Conservation (phyloP, 2,797 vertebrate genomes). For the Gobio occitaniae region DNA sequence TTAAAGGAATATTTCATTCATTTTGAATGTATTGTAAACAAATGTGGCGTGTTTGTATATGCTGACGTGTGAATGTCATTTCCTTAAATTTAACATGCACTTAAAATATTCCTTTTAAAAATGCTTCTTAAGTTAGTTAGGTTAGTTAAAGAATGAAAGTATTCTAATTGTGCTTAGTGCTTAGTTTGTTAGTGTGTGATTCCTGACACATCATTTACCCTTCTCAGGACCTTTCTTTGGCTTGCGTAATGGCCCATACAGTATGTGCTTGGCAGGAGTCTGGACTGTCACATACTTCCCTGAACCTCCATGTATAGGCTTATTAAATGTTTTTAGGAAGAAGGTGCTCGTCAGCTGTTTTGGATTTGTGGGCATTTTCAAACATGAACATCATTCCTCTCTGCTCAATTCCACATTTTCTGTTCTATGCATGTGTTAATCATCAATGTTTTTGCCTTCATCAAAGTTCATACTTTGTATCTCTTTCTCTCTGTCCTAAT, state of each 20-base stretch:
- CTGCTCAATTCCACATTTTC: neutral
- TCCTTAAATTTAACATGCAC: neutral
- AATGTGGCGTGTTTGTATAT: neutral
- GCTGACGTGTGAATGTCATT: neutral
- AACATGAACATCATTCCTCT: neutral
- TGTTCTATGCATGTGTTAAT: conserved; percentile 50
- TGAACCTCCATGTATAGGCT: neutral
- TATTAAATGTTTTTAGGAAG: neutral
- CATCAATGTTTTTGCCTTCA: neutral
- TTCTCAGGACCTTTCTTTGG: neutral
- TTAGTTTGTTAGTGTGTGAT: neutral
- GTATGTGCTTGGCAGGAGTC: neutral
- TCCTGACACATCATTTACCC: neutral
- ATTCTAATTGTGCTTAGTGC: neutral
- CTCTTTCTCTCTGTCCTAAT: conserved; percentile 68
- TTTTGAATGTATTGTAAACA: neutral
- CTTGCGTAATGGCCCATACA: neutral
- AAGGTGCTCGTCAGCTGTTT: neutral
- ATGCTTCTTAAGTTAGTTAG: too few relatives aligned
- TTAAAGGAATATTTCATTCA: neutral
- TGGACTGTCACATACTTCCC: neutral
- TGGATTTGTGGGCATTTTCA: neutral
- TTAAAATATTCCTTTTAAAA: neutral
- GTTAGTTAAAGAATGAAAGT: neutral
- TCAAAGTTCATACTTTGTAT: conserved; percentile 35